Percentiles rank a stretch among this genome's conserved stretches.
phyloP scores from a whole-genome alignment of 2,113 vertebrate species.

The Phocoena sinus region DNA sequence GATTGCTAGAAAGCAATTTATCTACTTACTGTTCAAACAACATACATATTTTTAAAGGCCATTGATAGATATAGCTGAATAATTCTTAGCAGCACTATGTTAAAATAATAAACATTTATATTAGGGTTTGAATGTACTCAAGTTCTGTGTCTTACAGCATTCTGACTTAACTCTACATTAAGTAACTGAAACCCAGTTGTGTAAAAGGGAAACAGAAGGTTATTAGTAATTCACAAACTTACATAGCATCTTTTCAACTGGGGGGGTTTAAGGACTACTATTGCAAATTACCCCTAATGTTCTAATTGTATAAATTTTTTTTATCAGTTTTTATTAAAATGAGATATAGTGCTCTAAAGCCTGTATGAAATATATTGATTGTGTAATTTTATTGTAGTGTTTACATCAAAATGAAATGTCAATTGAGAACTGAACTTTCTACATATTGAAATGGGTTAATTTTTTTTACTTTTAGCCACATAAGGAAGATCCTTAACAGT shows the following conservation, averaged over 20 bases:
- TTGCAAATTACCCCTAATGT: neutral
- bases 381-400: neutral
- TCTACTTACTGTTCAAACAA: neutral
- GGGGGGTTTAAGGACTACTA: neutral
- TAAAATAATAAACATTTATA: neutral
- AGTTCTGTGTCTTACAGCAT: neutral
- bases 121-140: neutral
- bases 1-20: neutral
- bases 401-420: constrained; percentile 24
- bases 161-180: neutral
- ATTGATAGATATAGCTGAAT: neutral
- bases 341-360: neutral
- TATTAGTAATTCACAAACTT: neutral
- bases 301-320: constrained; percentile 20
- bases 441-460: constrained; percentile 56
- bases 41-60: neutral
- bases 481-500: constrained; percentile 61
- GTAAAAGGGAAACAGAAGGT: neutral
- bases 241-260: neutral
- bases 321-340: neutral
- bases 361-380: neutral
- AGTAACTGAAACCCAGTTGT: neutral
- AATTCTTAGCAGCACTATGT: neutral
- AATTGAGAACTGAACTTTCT: constrained; percentile 12
- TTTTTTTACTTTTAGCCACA: constrained; percentile 50